These are phyloP conservation scores for Fragum whitleyi DNA, from an alignment of 2,888 invertebrate species.

Conservation along the genomic window DNA sequence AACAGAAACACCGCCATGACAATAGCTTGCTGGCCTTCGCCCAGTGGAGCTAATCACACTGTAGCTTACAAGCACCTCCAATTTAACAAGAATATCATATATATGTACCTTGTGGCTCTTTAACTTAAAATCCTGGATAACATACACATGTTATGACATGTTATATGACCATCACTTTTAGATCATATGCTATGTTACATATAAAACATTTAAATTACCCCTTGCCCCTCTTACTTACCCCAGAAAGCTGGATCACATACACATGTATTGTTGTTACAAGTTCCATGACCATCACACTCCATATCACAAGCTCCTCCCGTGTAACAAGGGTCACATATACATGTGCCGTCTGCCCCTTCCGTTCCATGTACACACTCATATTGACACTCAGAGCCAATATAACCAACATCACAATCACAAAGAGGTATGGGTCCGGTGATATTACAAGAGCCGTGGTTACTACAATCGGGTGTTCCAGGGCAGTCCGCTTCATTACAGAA, in stretches of 20 bases:
- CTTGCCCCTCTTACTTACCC: too few relatives aligned
- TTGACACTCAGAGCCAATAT: conserved; percentile 71
- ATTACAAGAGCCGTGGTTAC: conserved; percentile 69
- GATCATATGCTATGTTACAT: too few relatives aligned
- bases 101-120: too few relatives aligned
- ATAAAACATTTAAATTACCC: too few relatives aligned
- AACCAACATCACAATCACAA: conserved; percentile 71
- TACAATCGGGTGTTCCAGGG: conserved; percentile 62
- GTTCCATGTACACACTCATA: conserved; percentile 71
- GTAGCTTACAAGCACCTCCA: too few relatives aligned
- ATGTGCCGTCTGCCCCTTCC: conserved; percentile 53
- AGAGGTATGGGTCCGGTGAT: conserved; percentile 65
- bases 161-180: too few relatives aligned
- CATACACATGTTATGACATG: too few relatives aligned
- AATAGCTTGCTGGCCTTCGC: too few relatives aligned
- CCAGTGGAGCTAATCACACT: too few relatives aligned
- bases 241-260: conserved; percentile 72
- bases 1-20: too few relatives aligned
- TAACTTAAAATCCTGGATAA: too few relatives aligned
- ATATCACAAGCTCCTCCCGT: conserved; percentile 72
- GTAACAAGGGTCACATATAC: conserved; percentile 74
- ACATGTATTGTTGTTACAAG: conserved; percentile 67
- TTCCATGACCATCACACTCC: conserved; percentile 72
- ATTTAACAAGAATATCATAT: too few relatives aligned
- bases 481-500: conserved; percentile 72